Evolutionary conservation across 1,140 invertebrate genomes (phyloP).

Genomic region (Eufriesea mexicana): DNA sequence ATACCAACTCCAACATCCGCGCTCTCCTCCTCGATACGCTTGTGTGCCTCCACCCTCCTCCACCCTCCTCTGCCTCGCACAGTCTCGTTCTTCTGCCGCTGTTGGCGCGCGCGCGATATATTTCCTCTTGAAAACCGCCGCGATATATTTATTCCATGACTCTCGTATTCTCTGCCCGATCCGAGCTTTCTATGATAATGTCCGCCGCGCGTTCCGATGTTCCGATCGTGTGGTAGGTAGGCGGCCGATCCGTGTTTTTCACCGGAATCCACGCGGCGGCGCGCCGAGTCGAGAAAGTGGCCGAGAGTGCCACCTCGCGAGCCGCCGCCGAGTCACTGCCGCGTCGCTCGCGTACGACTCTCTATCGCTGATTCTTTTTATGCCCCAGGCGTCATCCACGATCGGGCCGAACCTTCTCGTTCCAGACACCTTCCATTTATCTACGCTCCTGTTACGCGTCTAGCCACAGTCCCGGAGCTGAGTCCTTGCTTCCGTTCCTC

Average conservation of each 20-base stretch:
- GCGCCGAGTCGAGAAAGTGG: not conserved
- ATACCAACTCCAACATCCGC: no score
- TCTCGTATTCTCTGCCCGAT: slow-evolving; percentile 7
- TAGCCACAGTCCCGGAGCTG: no score
- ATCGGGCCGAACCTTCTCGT: no score
- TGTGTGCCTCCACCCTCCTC: not conserved
- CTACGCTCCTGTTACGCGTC: no score
- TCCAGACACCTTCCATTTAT: no score
- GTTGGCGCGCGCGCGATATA: slow-evolving; percentile 8
- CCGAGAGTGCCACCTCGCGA: not conserved
- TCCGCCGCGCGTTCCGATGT: not conserved
- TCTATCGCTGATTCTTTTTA: no score
- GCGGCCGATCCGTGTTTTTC: slow-evolving; percentile 13
- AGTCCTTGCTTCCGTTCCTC: no score
- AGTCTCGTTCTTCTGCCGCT: slow-evolving; percentile 1
- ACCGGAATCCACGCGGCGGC: not conserved
- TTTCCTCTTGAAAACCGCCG: not conserved
- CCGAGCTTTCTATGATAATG: slow-evolving; percentile 35
- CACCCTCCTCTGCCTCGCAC: not conserved
- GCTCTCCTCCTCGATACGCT: no score
- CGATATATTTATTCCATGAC: slow-evolving; percentile 28
- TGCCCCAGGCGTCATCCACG: no score
- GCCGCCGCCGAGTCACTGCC: no score
- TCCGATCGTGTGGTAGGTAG: not conserved
- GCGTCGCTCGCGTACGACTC: no score